phyloP scores from a whole-genome alignment of 2,888 invertebrate genomes.

The Ephialtes manifestator region DNA sequence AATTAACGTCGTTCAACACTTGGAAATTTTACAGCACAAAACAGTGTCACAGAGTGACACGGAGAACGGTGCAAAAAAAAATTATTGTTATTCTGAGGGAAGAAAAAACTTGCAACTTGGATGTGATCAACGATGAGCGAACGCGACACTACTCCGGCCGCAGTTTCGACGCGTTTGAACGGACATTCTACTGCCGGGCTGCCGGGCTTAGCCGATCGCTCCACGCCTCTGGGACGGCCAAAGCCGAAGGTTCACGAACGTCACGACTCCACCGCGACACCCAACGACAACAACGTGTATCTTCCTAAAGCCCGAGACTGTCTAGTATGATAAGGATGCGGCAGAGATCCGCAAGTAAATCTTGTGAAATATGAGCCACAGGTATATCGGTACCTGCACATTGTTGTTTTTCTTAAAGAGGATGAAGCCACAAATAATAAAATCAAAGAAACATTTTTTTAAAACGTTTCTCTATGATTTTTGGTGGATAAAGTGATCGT shows the following conservation, averaged over 20 bases:
- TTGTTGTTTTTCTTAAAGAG: not conserved
- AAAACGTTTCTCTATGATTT: too few relatives aligned
- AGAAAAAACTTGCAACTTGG: not conserved
- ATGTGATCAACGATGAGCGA: conserved; percentile 22
- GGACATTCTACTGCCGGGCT: conserved; percentile 79
- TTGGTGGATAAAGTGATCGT: too few relatives aligned
- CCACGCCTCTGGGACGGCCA: conserved; percentile 72
- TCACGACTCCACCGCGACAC: conserved; percentile 43
- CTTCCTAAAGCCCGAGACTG: not conserved
- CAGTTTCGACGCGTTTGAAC: conserved; percentile 81
- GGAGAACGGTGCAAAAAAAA: not conserved
- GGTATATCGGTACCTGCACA: too few relatives aligned
- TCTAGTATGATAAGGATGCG: not conserved
- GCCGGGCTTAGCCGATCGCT: conserved; percentile 76
- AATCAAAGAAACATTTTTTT: too few relatives aligned
- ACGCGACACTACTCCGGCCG: conserved; percentile 67
- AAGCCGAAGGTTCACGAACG: conserved; percentile 61
- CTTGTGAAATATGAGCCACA: too few relatives aligned
- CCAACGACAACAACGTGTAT: conserved; percentile 26
- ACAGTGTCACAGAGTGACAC: not conserved
- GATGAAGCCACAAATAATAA: too few relatives aligned
- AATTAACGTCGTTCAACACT: not conserved
- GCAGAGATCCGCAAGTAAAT: not conserved
- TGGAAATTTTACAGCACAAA: not conserved
- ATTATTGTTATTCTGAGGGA: too few relatives aligned